phyloP scores from a whole-genome alignment of 2,797 vertebrate genomes.

The Sebastes jordani region DNA sequence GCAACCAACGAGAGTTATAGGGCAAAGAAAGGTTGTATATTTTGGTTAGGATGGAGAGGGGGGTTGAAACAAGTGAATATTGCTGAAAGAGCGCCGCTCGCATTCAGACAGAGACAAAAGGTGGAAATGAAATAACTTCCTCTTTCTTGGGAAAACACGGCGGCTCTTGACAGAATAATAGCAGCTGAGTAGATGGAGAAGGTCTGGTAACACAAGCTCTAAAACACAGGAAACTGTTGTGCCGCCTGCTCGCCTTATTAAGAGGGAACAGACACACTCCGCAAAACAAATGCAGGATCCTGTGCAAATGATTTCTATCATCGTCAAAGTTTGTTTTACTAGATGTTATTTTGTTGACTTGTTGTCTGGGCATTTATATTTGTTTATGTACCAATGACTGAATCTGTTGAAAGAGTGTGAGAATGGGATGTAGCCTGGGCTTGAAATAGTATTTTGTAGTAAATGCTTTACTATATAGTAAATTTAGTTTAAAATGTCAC shows the following conservation, averaged over 20 bases:
- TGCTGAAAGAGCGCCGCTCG: constrained; percentile 98
- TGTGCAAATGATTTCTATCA: constrained; percentile 20
- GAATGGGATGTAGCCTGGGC: neutral
- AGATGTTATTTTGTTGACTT: neutral
- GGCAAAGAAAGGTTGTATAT: constrained; percentile 94
- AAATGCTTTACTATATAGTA: neutral
- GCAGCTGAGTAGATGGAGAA: constrained; percentile 86
- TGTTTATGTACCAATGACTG: neutral
- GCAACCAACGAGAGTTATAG: constrained; percentile 90
- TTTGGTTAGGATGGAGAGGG: constrained; percentile 95
- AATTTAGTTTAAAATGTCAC: neutral
- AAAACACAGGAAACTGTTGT: constrained; percentile 91
- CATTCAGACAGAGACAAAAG: constrained; percentile 97
- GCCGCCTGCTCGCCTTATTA: constrained; percentile 88
- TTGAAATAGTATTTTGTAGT: neutral
- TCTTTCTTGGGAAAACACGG: constrained; percentile 88
- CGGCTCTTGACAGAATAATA: constrained; percentile 98
- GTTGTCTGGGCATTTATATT: neutral
- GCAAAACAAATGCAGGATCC: constrained; percentile 49
- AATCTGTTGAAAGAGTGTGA: neutral
- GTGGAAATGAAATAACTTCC: constrained; percentile 99
- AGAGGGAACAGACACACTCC: constrained; percentile 80
- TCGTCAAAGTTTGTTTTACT: neutral
- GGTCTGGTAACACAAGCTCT: constrained; percentile 73
- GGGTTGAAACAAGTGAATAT: constrained; percentile 94